Conservation (phyloP, 2,888 invertebrate genomes). For the Anoncus sp. region DNA sequence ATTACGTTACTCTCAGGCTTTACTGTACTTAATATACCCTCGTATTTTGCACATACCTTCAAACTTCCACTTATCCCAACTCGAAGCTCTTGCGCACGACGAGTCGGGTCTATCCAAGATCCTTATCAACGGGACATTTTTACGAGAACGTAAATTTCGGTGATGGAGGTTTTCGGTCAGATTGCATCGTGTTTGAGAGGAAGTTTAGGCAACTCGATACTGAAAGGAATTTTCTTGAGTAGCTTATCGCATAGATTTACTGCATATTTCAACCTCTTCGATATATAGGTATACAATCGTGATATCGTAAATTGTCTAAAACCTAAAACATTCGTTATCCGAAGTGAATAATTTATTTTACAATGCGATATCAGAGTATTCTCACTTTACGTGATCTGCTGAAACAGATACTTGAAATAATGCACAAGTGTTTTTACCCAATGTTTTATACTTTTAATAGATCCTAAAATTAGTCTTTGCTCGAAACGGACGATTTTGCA, state of each 20-base stretch:
- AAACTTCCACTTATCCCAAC: constrained; percentile 4
- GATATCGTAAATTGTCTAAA: neutral
- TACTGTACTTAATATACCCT: neutral
- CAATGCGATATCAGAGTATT: too few relatives aligned
- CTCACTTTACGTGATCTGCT: too few relatives aligned
- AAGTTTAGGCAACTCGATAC: constrained; percentile 7
- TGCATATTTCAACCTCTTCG: neutral
- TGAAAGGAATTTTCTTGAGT: constrained; percentile 6
- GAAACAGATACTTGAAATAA: too few relatives aligned
- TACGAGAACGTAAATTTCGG: constrained; percentile 37
- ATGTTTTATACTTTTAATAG: too few relatives aligned
- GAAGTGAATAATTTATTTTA: neutral
- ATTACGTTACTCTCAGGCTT: neutral
- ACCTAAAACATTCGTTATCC: neutral
- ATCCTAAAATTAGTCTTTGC: neutral
- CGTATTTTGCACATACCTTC: constrained; percentile 17
- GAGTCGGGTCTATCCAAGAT: constrained; percentile 21
- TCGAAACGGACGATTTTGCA: neutral
- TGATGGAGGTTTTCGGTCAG: constrained; percentile 24
- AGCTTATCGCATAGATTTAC: neutral
- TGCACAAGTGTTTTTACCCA: too few relatives aligned
- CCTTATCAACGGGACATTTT: constrained; percentile 30
- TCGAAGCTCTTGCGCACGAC: neutral
- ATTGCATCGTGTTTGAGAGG: constrained; percentile 5
- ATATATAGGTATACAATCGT: neutral